Evolutionary conservation across 2,113 vertebrate genomes (phyloP).

Genomic region (Bubalus kerabau): DNA sequence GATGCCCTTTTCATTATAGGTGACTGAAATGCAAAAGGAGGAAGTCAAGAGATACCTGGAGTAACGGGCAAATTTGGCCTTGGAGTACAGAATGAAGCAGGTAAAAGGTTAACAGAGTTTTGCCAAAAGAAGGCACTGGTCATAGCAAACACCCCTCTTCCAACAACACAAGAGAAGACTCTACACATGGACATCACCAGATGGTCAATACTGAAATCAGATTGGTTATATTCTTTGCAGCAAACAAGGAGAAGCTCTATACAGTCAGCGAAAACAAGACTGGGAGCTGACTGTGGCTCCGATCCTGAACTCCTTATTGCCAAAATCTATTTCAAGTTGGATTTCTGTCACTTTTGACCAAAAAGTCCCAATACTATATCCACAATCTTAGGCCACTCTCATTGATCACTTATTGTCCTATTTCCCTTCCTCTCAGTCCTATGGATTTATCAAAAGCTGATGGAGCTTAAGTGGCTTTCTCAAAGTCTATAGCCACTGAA

Average conservation of each 20-base stretch:
- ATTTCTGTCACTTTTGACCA: constrained; percentile 13
- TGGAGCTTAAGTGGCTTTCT: not conserved
- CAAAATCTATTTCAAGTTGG: not conserved
- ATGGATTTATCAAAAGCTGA: not conserved
- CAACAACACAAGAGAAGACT: not conserved
- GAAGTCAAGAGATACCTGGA: not conserved
- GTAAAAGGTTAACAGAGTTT: not conserved
- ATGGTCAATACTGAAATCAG: not conserved
- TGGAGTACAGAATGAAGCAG: not conserved
- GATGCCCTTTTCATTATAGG: not conserved
- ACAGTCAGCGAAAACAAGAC: not conserved
- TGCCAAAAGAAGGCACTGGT: not conserved
- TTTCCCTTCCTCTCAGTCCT: not conserved
- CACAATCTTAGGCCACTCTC: not conserved
- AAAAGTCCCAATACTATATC: not conserved
- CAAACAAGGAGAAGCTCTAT: not conserved
- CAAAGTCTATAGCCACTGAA: not conserved
- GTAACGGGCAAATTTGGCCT: not conserved
- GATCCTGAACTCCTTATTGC: not conserved
- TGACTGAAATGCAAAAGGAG: not conserved
- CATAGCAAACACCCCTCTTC: not conserved
- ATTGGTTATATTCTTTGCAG: not conserved
- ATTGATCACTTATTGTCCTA: not conserved
- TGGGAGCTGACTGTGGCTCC: not conserved
- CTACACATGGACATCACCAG: not conserved